Conservation (phyloP, 2,888 invertebrate genomes). For the Drosophila gaucha region DNA sequence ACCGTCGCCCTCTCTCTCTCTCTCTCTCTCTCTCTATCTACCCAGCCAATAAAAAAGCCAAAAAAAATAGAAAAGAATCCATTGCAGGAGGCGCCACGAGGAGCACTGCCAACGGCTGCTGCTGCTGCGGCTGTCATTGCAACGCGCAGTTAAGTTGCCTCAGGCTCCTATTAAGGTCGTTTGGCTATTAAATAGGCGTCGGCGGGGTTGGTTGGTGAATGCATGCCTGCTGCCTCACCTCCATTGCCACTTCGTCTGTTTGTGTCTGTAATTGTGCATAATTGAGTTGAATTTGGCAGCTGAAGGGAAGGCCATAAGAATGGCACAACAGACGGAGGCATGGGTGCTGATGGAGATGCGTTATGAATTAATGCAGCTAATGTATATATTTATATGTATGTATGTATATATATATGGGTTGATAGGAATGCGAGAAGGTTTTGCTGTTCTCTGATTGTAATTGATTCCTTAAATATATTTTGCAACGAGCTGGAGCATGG, state of each 20-base stretch:
- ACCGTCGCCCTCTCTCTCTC: background rate
- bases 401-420: background rate
- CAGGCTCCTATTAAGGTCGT: conserved; percentile 56
- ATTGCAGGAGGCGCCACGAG: conserved; percentile 34
- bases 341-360: conserved; percentile 1
- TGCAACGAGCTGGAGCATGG: too few relatives aligned
- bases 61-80: conserved; percentile 13
- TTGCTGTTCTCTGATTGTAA: background rate
- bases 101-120: conserved; percentile 11
- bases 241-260: conserved; percentile 60
- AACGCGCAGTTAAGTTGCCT: conserved; percentile 48
- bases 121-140: conserved; percentile 32
- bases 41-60: conserved; percentile 9
- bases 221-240: conserved; percentile 20
- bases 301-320: conserved; percentile 15
- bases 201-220: conserved; percentile 16
- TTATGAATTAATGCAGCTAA: conserved; percentile 7
- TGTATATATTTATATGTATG: background rate
- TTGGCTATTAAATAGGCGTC: conserved; percentile 62
- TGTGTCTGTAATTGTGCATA: conserved; percentile 76
- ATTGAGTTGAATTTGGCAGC: conserved; percentile 67
- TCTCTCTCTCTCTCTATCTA: background rate
- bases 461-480: too few relatives aligned
- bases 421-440: background rate
- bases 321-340: background rate